Base-by-base conservation (phyloP, 2,797 vertebrate species). In the Myotis pilosus region DNA sequence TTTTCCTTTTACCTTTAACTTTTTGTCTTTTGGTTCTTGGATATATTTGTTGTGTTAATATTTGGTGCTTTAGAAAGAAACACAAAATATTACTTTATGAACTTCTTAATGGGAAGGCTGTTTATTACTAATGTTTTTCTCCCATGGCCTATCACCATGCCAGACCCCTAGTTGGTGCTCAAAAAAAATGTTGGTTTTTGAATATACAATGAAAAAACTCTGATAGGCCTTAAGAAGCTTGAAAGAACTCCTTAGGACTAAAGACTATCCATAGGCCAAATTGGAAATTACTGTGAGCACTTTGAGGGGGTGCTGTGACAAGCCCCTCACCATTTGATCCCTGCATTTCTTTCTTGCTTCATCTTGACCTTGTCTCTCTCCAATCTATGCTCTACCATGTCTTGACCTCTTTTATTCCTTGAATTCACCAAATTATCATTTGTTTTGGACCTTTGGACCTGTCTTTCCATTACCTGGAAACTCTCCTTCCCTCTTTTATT, bases 71-170 rank as follows among this genome's bases (percentile, higher is more conserved):
- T 53, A 75, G 62, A 91, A 85, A 22, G 44, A 71, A 71, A 62
- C 30, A 55, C 15, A 51, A 74, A 76, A 38, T 25, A 25, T 57
- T 49, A 28, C 30, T 79, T 57, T 71, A 9, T 49, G 44, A 95
- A 12, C 17, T n/a, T 44, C 7, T 41, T 38, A 36, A 30, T 36
- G 30, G 2, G 7, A 36, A 8, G 20, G 38, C 15, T 47, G 47
- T 12, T 33, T 25, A 23, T 17, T 19, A 38, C 6, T 19, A 23
- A 23, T 22, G 41, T 6, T 75, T 84, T 76, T 68, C 38, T 93
- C 16, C 41, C 4, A 1, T 10, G 13, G 28, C 19, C 2, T 2
- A 16, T 1, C 8, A 20, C 60, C 33, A 3, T 4, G n/a, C 23
- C 60, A 28, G 53, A 8, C 5, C 66, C 25, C 41, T 57, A 19